phyloP scores from a whole-genome alignment of 1,140 invertebrate species.

The Magallana angulata region DNA sequence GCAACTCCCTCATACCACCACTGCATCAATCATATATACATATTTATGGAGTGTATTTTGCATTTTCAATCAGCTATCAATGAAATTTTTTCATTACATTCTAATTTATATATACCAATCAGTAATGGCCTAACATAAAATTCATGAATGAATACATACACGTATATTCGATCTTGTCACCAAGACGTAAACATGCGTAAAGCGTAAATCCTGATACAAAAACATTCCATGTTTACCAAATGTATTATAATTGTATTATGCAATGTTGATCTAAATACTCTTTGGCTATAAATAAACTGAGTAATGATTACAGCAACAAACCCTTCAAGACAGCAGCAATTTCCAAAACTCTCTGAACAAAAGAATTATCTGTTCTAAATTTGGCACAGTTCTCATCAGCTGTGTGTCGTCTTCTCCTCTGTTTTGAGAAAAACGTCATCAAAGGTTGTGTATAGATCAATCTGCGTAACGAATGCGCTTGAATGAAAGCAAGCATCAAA shows the following conservation, averaged over 20 bases:
- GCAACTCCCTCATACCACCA: constrained; percentile 16
- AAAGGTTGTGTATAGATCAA: constrained; percentile 46
- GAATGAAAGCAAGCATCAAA: neutral
- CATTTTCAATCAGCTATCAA: too few relatives aligned
- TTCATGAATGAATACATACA: too few relatives aligned
- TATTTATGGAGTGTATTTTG: too few relatives aligned
- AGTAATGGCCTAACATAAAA: too few relatives aligned
- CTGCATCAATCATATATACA: too few relatives aligned
- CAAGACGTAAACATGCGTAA: neutral
- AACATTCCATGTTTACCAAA: too few relatives aligned
- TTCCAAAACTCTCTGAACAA: constrained; percentile 19
- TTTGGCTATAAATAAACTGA: neutral
- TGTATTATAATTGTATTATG: neutral
- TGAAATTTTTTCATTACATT: too few relatives aligned
- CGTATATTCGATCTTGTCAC: neutral
- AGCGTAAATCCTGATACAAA: too few relatives aligned
- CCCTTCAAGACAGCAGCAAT: neutral
- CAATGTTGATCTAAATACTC: constrained; percentile 23
- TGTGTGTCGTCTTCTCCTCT: constrained; percentile 40
- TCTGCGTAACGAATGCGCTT: neutral
- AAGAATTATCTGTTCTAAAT: constrained; percentile 25
- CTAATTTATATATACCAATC: too few relatives aligned
- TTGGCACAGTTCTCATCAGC: constrained; percentile 42
- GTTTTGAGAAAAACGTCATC: constrained; percentile 51
- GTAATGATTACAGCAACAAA: constrained; percentile 15